Evolutionary conservation across 2,888 invertebrate species (phyloP), one percentile per base, ranked within the genome.

Genomic region (Hypomecis punctinalis): DNA sequence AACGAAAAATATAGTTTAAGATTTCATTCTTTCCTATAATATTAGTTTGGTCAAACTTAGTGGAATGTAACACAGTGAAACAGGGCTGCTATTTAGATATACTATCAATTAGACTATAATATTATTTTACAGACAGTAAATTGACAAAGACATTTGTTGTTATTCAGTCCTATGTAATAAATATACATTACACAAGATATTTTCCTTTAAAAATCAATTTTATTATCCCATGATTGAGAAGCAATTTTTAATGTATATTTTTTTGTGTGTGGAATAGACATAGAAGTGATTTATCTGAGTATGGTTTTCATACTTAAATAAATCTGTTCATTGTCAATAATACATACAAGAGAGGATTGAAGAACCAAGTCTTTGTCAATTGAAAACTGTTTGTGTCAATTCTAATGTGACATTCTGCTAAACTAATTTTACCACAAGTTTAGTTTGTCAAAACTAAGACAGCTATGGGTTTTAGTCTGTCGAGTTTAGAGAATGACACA

Each of bases 51-150:
- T 66, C 61, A 63, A 62, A 52, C 47, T 63, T 63, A 63, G 58
- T 52, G 54, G 13, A 36, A 67, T 70, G 65, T 64, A 65, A 66
- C 63, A 59, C 52, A 59, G 63, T 63, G n/a, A 46, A 11, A 61
- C 73, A 71, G 73, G 66, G 71, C 70, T 61, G 37, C 49, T 57
- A 23, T 23, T 23, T 63, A 55, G 46, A 56, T 59, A 0, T 45
- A 49, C 1, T 23, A 3, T 23, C 23, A 11, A 9, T 49, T 48
- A 11, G 10, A 11, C 1, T 51, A 11, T 39, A 5, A 5, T 11
- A 5, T 11, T 49, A 49, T 6, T 23, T 23, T 49, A 6, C n/a
- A 7, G n/a, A 36, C 9, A 36, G 10, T 33, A 33, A 5, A 10
- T 11, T 33, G 9, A 9, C 6, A 5, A n/a, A 43, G 23, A 23